Conservation (phyloP, 1,140 invertebrate genomes). For the Calliphora vicina region DNA sequence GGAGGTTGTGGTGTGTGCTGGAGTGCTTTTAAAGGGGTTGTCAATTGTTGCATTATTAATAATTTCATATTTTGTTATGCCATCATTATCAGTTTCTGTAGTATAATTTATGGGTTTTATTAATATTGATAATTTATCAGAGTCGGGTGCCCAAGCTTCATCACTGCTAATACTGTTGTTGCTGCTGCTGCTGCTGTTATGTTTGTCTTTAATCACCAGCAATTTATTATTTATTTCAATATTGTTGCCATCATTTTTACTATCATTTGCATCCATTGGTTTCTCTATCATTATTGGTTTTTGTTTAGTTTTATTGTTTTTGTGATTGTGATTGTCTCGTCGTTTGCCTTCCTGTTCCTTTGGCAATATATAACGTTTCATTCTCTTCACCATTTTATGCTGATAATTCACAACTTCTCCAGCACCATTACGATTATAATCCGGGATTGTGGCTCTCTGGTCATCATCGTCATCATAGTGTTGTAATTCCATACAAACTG, state of each 20-base stretch:
- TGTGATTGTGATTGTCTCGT: background rate
- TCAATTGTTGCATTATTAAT: background rate
- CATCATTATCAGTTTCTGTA: background rate
- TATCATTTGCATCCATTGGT: background rate
- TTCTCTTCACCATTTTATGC: background rate
- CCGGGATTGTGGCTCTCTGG: background rate
- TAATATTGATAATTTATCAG: background rate
- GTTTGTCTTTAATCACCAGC: background rate
- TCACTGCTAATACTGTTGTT: background rate
- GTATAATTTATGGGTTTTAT: conserved; percentile 9
- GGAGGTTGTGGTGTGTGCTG: too few species aligned
- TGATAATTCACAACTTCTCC: background rate
- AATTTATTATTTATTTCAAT: background rate
- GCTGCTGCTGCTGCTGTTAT: background rate
- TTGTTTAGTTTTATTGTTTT: background rate
- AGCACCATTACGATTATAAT: background rate
- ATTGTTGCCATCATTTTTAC: background rate
- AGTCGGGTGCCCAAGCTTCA: background rate
- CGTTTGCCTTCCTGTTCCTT: background rate
- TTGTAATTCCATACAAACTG: background rate
- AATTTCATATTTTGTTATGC: background rate
- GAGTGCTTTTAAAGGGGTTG: too few species aligned
- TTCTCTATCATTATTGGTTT: background rate
- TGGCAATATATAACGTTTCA: background rate
- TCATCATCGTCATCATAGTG: background rate